These are phyloP conservation scores for Hydrocynus forskahlii DNA, from an alignment of 2,797 vertebrate genomes.

Conservation along the genomic window DNA sequence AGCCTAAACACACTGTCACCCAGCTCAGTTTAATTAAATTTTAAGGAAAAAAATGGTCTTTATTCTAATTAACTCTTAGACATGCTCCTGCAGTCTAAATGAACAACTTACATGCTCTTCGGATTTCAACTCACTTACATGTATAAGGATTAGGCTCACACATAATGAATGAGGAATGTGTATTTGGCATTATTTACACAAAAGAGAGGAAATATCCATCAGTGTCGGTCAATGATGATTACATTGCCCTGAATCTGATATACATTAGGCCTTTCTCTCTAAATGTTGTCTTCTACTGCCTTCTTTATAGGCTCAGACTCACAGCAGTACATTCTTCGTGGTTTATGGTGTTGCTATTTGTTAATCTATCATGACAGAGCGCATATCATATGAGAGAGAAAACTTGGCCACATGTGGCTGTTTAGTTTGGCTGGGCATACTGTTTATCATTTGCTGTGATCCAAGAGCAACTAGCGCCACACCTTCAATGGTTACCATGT, in stretches of 20 bases:
- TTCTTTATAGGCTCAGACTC: constrained; percentile 13
- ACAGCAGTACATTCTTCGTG: constrained; percentile 23
- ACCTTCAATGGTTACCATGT: constrained; percentile 52
- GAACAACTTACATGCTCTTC: constrained; percentile 51
- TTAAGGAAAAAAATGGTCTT: constrained; percentile 73
- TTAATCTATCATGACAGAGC: constrained; percentile 43
- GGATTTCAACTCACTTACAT: constrained; percentile 62
- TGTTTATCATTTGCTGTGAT: constrained; percentile 46
- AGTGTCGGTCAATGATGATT: not conserved
- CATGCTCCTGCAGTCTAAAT: constrained; percentile 71
- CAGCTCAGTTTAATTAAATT: constrained; percentile 80
- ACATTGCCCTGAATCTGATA: not conserved
- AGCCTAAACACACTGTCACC: constrained; percentile 77
- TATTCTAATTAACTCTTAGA: constrained; percentile 79
- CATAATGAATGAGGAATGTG: not conserved
- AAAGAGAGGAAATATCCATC: not conserved
- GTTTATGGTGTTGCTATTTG: constrained; percentile 32
- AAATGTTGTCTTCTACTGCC: constrained; percentile 21
- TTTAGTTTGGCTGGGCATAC: constrained; percentile 52
- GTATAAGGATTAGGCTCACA: not conserved
- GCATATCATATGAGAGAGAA: constrained; percentile 37
- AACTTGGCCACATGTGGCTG: constrained; percentile 46
- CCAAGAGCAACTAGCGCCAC: constrained; percentile 51
- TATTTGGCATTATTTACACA: not conserved
- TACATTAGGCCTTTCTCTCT: not conserved